phyloP scores from a whole-genome alignment of 2,797 vertebrate species.

The Pristis pectinata region DNA sequence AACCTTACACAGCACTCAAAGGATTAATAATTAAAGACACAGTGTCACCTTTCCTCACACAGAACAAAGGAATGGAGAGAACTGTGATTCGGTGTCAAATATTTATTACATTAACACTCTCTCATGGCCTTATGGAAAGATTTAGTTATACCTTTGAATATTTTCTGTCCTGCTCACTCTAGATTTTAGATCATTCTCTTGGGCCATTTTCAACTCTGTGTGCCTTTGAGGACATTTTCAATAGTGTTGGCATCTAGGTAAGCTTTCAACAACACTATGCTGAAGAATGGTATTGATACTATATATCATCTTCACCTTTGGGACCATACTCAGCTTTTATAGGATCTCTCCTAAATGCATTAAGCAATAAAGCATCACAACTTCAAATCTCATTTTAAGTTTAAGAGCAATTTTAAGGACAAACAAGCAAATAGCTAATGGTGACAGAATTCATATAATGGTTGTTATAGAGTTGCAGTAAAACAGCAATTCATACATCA shows the following conservation, averaged over 20 bases:
- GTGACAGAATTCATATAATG: background rate
- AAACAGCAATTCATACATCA: too few relatives aligned
- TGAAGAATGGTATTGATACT: background rate
- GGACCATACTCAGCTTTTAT: background rate
- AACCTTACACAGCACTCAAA: conserved; percentile 4
- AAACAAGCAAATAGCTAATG: background rate
- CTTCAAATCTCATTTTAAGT: background rate
- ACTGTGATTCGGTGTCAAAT: background rate
- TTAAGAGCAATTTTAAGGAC: background rate
- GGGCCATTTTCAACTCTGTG: background rate
- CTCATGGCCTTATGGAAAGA: background rate
- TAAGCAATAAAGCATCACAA: background rate
- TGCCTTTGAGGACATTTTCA: background rate
- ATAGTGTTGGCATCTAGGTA: background rate
- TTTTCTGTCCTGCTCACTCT: background rate
- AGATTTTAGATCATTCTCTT: background rate
- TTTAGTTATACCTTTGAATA: background rate
- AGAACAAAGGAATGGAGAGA: background rate
- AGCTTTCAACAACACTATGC: background rate
- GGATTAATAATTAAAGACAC: conserved; percentile 6
- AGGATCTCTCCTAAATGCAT: background rate
- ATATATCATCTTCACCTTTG: background rate
- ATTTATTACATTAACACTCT: background rate
- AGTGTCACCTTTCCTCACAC: background rate
- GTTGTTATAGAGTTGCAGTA: background rate